Conservation (phyloP, 2,797 vertebrate genomes). For the Aphelocoma californica region DNA sequence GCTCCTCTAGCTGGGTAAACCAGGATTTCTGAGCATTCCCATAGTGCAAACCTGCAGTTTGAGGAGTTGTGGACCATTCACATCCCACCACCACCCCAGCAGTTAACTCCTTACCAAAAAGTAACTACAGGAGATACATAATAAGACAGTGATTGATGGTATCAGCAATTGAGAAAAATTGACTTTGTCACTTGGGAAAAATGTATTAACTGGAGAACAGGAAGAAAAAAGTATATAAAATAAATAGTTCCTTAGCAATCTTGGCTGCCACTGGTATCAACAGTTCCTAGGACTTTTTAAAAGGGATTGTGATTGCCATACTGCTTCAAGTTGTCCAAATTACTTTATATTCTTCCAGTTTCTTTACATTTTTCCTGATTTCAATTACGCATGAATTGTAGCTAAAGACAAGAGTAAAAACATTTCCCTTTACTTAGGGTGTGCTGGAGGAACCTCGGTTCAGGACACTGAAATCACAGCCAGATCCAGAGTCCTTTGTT, state of each 20-base stretch:
- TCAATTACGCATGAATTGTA: neutral
- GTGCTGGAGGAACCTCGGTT: neutral
- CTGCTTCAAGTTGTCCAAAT: neutral
- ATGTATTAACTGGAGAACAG: neutral
- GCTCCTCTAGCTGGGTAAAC: neutral
- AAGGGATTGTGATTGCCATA: neutral
- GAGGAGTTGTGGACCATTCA: neutral
- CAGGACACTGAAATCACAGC: neutral
- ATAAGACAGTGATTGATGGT: neutral
- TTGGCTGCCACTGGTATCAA: neutral
- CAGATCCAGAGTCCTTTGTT: neutral
- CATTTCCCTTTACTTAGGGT: neutral
- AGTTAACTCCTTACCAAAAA: neutral
- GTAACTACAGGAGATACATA: neutral
- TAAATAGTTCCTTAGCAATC: neutral
- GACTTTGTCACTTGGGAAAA: neutral
- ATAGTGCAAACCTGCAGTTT: neutral
- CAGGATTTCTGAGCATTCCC: neutral
- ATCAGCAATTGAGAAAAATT: neutral
- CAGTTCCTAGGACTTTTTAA: neutral
- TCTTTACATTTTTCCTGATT: neutral
- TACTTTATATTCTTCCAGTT: neutral
- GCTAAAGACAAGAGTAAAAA: neutral
- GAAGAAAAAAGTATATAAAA: neutral
- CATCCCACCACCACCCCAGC: accelerated